A percentile compares a stretch with the other conserved stretches of the same genome.
These are phyloP conservation scores for Protophormia terraenovae DNA, from an alignment of 2,888 invertebrate genomes.

Conservation along the genomic window DNA sequence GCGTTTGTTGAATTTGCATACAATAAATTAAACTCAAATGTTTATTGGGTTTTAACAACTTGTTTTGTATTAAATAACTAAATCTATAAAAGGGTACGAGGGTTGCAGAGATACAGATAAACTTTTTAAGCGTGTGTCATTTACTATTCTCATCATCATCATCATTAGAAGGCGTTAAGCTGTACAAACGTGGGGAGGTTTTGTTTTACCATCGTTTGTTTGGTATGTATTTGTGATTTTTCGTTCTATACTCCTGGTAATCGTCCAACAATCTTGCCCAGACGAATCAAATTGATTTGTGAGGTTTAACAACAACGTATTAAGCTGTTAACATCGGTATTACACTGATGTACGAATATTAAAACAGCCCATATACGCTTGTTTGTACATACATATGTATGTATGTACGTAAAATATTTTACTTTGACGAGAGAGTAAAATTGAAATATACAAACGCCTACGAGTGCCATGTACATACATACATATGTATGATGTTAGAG, in stretches of 20 bases:
- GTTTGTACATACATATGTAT: not conserved
- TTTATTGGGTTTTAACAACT: not conserved
- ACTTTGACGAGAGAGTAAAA: not conserved
- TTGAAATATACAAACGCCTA: too few relatives aligned
- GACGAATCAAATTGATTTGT: conserved; percentile 55
- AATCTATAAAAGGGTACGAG: not conserved
- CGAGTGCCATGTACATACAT: too few relatives aligned
- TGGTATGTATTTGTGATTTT: not conserved
- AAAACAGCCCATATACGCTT: not conserved
- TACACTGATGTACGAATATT: too few relatives aligned
- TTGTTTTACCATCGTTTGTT: conserved; percentile 9
- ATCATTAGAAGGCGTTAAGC: conserved; percentile 60
- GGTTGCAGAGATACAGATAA: conserved; percentile 18
- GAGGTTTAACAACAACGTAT: conserved; percentile 38
- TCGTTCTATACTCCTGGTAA: not conserved
- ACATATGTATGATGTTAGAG: not conserved
- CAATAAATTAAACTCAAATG: too few relatives aligned
- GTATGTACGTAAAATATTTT: not conserved
- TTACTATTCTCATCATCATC: conserved; percentile 49
- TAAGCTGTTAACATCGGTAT: conserved; percentile 43
- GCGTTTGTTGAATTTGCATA: too few relatives aligned
- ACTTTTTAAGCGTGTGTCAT: conserved; percentile 36
- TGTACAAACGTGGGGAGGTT: conserved; percentile 50
- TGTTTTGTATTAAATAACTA: not conserved
- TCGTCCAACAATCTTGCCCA: conserved; percentile 22